Evolutionary conservation across 2,113 vertebrate species (phyloP).

Genomic region (Xenopus laevis): DNA sequence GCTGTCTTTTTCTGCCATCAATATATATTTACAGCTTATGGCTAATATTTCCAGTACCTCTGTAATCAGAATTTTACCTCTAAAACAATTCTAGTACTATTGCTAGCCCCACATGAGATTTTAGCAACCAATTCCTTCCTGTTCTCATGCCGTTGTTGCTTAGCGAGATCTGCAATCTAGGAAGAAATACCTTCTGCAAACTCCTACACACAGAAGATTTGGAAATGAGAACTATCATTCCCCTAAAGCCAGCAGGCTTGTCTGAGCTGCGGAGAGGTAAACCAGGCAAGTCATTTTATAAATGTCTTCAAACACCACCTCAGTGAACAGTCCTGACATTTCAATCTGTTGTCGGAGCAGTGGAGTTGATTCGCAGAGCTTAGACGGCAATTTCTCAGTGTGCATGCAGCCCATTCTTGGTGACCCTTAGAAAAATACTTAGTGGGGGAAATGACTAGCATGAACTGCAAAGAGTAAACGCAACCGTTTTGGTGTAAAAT

Average conservation of each 20-base stretch:
- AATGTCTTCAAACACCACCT: constrained; percentile 45
- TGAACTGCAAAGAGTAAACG: background rate
- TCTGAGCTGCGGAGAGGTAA: constrained; percentile 29
- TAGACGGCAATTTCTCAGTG: constrained; percentile 25
- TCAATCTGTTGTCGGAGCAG: constrained; percentile 34
- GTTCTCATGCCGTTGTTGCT: no score
- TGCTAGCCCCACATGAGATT: no score
- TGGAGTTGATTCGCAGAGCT: constrained; percentile 29
- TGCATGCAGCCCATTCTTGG: constrained; percentile 23
- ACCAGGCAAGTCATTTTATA: constrained; percentile 43
- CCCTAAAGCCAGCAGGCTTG: constrained; percentile 28
- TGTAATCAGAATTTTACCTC: no score
- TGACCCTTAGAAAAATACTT: constrained; percentile 1
- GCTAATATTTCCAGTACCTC: no score
- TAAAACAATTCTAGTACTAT: no score
- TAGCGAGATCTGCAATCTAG: no score
- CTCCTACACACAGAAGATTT: background rate
- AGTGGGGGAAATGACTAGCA: background rate
- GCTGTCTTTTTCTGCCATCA: no score
- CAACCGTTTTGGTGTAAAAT: background rate
- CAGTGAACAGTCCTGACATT: constrained; percentile 40
- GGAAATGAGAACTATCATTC: constrained; percentile 17
- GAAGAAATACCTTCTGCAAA: background rate
- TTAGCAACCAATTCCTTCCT: no score
- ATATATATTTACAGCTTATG: no score